Percentiles rank a stretch among this genome's conserved stretches.
Conservation (phyloP, 2,113 vertebrate species). For the Cynopterus brachyotis region DNA sequence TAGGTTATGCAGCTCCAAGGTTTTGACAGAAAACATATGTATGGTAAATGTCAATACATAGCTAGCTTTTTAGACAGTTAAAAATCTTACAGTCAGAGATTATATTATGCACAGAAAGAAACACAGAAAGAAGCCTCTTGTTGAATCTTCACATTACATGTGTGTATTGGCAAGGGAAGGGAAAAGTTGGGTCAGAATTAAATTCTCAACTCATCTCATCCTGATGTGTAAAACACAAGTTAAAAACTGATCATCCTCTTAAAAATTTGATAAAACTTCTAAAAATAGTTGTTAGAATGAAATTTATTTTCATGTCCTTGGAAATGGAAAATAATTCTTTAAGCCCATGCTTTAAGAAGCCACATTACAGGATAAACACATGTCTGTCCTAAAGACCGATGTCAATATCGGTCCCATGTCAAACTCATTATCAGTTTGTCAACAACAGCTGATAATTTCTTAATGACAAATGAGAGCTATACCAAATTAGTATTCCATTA, state of each 20-base stretch:
- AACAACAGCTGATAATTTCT: slow-evolving; percentile 10
- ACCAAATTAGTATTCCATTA: slow-evolving; percentile 41
- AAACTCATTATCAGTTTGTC: slow-evolving; percentile 62
- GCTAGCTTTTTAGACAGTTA: background rate
- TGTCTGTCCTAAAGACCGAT: background rate
- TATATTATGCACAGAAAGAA: background rate
- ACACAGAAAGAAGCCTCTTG: background rate
- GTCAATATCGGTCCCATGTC: background rate
- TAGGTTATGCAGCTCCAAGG: background rate
- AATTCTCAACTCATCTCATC: background rate
- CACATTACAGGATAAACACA: background rate
- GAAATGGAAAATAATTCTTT: background rate
- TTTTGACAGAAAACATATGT: background rate
- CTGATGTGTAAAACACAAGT: background rate
- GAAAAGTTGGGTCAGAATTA: background rate
- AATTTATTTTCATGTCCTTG: background rate
- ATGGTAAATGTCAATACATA: background rate
- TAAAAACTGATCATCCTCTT: background rate
- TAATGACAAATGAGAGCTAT: slow-evolving; percentile 62
- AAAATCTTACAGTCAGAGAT: background rate
- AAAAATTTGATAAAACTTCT: slow-evolving; percentile 15
- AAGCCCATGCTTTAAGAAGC: background rate
- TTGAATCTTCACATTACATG: background rate
- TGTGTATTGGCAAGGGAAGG: background rate
- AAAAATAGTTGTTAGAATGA: background rate